Base-by-base conservation (phyloP, 2,797 vertebrate species). In the Sebastiscus albofasciatus region DNA sequence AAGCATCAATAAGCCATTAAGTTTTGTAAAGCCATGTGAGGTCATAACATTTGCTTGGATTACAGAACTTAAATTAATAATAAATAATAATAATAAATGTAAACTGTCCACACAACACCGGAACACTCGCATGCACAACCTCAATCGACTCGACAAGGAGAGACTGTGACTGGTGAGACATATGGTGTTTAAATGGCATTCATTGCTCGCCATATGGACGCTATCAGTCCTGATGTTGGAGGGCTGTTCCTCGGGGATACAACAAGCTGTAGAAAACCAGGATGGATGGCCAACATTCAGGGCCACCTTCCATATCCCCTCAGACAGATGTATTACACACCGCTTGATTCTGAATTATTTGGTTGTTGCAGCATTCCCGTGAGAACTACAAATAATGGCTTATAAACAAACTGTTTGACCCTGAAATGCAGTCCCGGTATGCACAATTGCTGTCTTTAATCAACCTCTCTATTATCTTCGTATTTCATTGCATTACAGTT, bases 181-280 rank as follows among this genome's bases (percentile, higher is more conserved):
- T 76, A 89, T 86, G 82, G 85, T 67, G 70, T 68, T 80, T 75
- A 86, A 90, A 92, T 80, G 22, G 58, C 81, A 82, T 84, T 76
- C 46, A 85, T 66, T 82, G 68, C 78, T 75, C 67, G 83, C 81
- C 81, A 85, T 89, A 85, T 88, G 82, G 87, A 70, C 46, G 18
- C 16, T n/a, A 81, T 89, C 83, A 55, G 72, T 72, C 78, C 77
- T 82, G 79, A 78, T 79, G 67, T 73, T 83, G 42, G 58, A 62
- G 64, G 68, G 56, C 67, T 75, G 42, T 77, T 77, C 87, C 87
- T 80, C 34, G n/a, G 82, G 81, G 77, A 81, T 24, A 80, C 61
- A 81, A 81, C 58, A 77, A 79, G 76, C 87, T 87, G 82, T 64
- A 84, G 67, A 65, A 73, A 79, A 81, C 20, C 78, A 84, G 62